phyloP scores from a whole-genome alignment of 2,113 vertebrate species.

The Lasiurus borealis region DNA sequence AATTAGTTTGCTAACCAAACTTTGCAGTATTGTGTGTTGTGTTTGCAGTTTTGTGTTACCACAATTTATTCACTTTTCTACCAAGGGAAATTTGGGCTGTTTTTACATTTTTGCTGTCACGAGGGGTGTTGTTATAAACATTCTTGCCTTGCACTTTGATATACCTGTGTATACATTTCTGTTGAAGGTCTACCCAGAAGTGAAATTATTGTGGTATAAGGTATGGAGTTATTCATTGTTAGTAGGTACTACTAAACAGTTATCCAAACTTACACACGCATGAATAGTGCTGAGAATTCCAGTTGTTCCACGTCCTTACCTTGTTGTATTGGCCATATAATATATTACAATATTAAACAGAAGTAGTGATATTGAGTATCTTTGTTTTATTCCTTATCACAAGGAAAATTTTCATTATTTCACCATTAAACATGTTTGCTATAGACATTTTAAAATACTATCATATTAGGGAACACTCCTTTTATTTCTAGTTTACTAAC shows the following conservation, averaged over 20 bases:
- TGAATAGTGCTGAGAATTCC: background rate
- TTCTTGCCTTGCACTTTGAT: background rate
- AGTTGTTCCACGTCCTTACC: background rate
- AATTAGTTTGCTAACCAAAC: background rate
- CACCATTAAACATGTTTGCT: background rate
- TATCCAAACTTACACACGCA: background rate
- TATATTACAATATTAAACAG: background rate
- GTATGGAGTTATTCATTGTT: background rate
- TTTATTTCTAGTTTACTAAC: constrained; percentile 19
- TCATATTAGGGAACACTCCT: background rate
- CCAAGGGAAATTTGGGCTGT: background rate
- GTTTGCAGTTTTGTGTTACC: too few species aligned
- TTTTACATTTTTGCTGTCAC: background rate
- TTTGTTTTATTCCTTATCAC: background rate
- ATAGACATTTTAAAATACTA: constrained; percentile 13
- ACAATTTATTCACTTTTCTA: too few species aligned
- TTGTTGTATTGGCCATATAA: background rate
- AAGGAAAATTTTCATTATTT: background rate
- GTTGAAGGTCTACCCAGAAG: background rate
- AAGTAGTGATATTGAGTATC: background rate
- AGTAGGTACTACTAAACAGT: background rate
- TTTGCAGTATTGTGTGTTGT: background rate
- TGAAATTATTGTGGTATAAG: background rate
- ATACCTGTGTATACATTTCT: background rate
- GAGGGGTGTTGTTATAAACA: background rate